Conservation (phyloP, 2,113 vertebrate species). For the Atractosteus spatula region DNA sequence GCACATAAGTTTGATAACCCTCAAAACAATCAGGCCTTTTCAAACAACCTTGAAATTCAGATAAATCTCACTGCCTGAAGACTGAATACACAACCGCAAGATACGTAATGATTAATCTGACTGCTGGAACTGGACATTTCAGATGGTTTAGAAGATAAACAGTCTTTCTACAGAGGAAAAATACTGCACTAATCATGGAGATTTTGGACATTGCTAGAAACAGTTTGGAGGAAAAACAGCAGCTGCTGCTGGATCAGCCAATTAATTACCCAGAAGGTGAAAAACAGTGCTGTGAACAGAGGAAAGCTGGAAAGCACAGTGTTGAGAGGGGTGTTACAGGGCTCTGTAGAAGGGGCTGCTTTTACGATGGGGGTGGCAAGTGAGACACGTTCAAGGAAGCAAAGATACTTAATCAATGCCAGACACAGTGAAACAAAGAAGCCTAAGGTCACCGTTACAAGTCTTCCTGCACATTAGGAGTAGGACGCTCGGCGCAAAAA, state of each 20-base stretch:
- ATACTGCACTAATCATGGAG: too few species aligned
- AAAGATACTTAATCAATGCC: slow-evolving; percentile 66
- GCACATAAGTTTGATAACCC: too few species aligned
- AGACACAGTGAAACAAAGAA: slow-evolving; percentile 65
- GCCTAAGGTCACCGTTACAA: slow-evolving; percentile 26
- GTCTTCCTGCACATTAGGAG: slow-evolving; percentile 42
- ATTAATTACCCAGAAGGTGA: slow-evolving; percentile 55
- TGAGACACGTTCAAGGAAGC: slow-evolving; percentile 63
- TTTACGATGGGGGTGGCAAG: slow-evolving; percentile 48
- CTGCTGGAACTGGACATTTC: too few species aligned
- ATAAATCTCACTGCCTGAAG: too few species aligned
- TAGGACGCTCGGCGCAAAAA: neutral
- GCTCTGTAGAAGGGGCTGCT: slow-evolving; percentile 32
- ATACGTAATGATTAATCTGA: too few species aligned
- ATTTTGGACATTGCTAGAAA: too few species aligned
- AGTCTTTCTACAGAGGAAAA: too few species aligned
- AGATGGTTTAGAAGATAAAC: too few species aligned
- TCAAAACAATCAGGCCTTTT: too few species aligned
- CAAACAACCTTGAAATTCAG: too few species aligned
- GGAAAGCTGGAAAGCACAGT: neutral
- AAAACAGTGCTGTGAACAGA: slow-evolving; percentile 18
- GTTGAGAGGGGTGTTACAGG: slow-evolving; percentile 33
- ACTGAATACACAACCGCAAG: too few species aligned
- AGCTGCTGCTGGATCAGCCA: slow-evolving; percentile 25
- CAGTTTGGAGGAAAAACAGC: neutral